phyloP scores from a whole-genome alignment of 2,113 vertebrate species.

The Mesitornis unicolor region DNA sequence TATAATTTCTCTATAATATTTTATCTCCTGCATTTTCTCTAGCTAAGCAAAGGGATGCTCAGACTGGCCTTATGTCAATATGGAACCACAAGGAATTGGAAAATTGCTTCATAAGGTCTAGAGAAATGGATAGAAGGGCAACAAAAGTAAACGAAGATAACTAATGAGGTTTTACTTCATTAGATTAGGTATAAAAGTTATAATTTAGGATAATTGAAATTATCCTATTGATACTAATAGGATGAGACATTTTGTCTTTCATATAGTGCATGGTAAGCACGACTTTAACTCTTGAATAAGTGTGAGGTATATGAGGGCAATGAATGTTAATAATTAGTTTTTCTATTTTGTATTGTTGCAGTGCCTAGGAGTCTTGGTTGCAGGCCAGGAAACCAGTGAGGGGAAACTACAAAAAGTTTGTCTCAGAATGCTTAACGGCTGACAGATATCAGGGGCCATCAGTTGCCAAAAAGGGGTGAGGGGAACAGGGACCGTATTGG shows the following conservation, averaged over 20 bases:
- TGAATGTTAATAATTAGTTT: not conserved
- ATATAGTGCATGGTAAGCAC: not conserved
- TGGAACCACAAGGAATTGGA: not conserved
- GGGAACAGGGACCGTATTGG: not conserved
- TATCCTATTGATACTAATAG: not conserved
- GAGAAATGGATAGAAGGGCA: not conserved
- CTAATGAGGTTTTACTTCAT: not conserved
- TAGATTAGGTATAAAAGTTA: not conserved
- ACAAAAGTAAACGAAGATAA: not conserved
- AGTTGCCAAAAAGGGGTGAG: not conserved
- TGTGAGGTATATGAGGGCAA: not conserved
- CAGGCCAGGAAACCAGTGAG: not conserved
- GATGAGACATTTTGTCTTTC: not conserved
- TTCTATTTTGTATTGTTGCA: not conserved
- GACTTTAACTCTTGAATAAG: not conserved
- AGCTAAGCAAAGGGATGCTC: not conserved
- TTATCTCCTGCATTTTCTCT: not conserved
- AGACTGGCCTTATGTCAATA: not conserved
- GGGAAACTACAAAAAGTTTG: not conserved
- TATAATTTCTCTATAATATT: not conserved
- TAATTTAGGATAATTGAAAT: not conserved
- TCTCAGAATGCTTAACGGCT: not conserved
- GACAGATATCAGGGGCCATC: not conserved
- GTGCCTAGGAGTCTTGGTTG: not conserved
- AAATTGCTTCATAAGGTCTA: not conserved